Evolutionary conservation across 2,113 vertebrate genomes (phyloP).

Genomic region (Ammospiza caudacuta): DNA sequence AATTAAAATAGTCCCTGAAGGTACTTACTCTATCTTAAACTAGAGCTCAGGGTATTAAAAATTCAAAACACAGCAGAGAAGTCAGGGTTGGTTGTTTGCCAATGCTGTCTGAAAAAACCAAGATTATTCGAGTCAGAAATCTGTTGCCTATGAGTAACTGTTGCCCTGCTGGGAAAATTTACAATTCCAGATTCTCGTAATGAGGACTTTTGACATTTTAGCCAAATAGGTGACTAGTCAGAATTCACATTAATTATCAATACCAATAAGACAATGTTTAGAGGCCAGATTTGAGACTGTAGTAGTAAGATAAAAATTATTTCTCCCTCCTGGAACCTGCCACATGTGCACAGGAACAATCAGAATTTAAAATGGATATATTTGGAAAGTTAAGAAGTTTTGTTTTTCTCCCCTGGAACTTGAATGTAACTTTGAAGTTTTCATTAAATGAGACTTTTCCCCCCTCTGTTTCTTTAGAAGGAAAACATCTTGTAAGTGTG

Average conservation of each 20-base stretch:
- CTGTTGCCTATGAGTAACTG: background rate
- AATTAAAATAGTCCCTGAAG: background rate
- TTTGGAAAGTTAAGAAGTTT: background rate
- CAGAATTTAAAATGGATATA: background rate
- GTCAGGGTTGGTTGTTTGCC: background rate
- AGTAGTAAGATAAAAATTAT: background rate
- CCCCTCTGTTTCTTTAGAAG: background rate
- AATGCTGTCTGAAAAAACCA: background rate
- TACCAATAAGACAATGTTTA: background rate
- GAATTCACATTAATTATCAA: background rate
- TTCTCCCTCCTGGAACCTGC: background rate
- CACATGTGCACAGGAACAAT: background rate
- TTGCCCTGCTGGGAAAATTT: background rate
- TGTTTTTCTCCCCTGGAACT: rapidly evolving
- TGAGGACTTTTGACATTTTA: background rate
- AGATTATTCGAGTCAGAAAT: background rate
- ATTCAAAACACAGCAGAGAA: background rate
- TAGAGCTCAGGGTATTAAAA: background rate
- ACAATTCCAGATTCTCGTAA: background rate
- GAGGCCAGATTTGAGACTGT: background rate
- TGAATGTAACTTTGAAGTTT: background rate
- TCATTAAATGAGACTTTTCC: background rate
- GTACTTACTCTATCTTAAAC: background rate
- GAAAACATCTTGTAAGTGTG: background rate
- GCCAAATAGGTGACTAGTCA: background rate